Conservation (phyloP, 2,888 invertebrate genomes). For the Malacosoma neustria region DNA sequence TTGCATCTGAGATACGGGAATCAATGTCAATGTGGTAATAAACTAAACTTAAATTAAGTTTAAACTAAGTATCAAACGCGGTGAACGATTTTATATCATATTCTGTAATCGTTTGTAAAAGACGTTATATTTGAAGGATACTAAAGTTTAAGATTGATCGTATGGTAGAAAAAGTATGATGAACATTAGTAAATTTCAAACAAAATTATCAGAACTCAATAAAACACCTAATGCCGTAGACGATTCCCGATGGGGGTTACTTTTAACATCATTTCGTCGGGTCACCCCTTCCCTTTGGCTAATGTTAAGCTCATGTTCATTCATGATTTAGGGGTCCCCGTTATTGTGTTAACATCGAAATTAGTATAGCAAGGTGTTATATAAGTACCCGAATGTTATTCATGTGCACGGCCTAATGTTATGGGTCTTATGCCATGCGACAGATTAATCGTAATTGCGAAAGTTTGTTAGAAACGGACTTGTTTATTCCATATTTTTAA, state of each 20-base stretch:
- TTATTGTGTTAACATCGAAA: slow-evolving; percentile 58
- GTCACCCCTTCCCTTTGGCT: slow-evolving; percentile 43
- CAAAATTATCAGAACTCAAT: not conserved
- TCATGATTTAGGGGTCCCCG: slow-evolving; percentile 51
- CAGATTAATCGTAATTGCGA: too few relatives aligned
- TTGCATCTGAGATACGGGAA: too few relatives aligned
- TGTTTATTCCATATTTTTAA: too few relatives aligned
- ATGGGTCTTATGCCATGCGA: slow-evolving; percentile 5
- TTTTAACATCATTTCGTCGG: slow-evolving; percentile 42
- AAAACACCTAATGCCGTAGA: not conserved
- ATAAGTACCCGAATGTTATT: slow-evolving; percentile 52
- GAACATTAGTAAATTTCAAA: not conserved
- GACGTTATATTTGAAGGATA: too few relatives aligned
- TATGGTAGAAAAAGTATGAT: too few relatives aligned
- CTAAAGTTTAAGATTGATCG: too few relatives aligned
- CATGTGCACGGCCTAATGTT: slow-evolving; percentile 40
- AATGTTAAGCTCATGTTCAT: slow-evolving; percentile 54
- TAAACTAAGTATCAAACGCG: too few relatives aligned
- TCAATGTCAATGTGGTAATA: too few relatives aligned
- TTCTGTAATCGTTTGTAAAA: too few relatives aligned
- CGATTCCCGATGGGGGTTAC: slow-evolving; percentile 24
- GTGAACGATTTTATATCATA: too few relatives aligned
- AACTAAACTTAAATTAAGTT: too few relatives aligned
- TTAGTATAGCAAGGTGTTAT: slow-evolving; percentile 67
- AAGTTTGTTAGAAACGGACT: too few relatives aligned